Percentiles rank a stretch among this genome's conserved stretches.
Conservation (phyloP, 2,113 vertebrate genomes). For the Neopipo cinnamomea region DNA sequence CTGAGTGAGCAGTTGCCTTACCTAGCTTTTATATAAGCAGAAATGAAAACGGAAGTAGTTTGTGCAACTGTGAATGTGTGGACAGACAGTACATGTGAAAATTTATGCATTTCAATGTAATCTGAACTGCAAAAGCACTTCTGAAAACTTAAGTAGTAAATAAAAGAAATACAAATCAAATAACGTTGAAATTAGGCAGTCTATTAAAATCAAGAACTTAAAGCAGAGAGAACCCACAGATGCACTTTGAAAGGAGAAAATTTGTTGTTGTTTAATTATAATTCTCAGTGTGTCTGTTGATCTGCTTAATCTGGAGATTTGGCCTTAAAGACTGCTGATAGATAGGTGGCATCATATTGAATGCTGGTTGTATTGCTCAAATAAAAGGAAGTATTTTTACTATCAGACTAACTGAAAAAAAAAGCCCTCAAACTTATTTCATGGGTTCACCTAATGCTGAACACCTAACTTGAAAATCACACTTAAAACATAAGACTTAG, state of each 20-base stretch:
- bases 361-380: not conserved
- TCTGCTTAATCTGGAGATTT: not conserved
- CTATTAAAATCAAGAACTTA: not conserved
- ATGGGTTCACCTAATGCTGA: not conserved
- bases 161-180: not conserved
- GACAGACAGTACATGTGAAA: not conserved
- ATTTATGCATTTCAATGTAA: not conserved
- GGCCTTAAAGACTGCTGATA: not conserved
- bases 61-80: not conserved
- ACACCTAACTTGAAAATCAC: not conserved
- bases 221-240: not conserved
- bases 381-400: not conserved
- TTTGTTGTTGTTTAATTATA: not conserved
- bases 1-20: constrained; percentile 30
- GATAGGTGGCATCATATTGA: not conserved
- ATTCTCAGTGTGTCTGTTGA: not conserved
- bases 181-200: not conserved
- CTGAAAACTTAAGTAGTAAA: not conserved
- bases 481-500: not conserved
- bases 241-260: not conserved
- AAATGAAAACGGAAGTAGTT: constrained; percentile 36
- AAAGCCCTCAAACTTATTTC: not conserved
- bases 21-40: constrained; percentile 7
- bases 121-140: not conserved
- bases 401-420: not conserved